Base-by-base conservation (phyloP, 2,797 vertebrate species). In the Ibycter americanus region DNA sequence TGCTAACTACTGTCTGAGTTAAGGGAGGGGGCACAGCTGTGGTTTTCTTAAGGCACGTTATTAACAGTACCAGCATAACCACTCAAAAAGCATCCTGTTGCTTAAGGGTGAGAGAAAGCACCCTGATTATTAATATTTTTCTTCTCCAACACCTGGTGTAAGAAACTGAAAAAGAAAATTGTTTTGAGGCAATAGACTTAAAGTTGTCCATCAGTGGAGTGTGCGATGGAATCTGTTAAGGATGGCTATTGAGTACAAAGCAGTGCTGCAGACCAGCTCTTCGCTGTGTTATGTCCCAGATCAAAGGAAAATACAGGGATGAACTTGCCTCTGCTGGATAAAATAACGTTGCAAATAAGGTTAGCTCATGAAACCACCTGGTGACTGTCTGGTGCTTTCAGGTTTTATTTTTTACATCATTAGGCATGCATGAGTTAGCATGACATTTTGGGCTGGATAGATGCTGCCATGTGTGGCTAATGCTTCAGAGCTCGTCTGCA, bases 391-490 rank as follows among this genome's bases (percentile, higher is more conserved):
- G 4, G 12, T 0, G 0, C 62, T 78, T 89, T 74, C 52, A 63
- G 59, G 15, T 87, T 92, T 81, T 87, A 40, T 76, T 91, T 93
- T 87, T 76, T 67, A 27, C 18, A 18, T 74, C 23, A 17, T 76
- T 62, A 83, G 76, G 23, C 44, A 91, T 76, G 81, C 74, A 31
- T 34, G 62, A 88, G 19, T 2, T 2, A 68, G 51, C 34, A 27
- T 0, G 6, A 12, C 11, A 12, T 70, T 93, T 86, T 49, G 46
- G 70, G 47, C 76, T 93, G 51, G 22, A 44, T 52, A 46, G 72
- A 27, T 7, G 25, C 61, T 87, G 46, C 56, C 0, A 0, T 11
- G 20, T 9, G 1, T 47, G 54, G 59, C 42, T 3, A 1, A 8
- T 74, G 63, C 71, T 86, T 83, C 73, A 89, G 89, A 84, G 51